Evolutionary conservation across 2,888 invertebrate genomes (phyloP), one percentile per base, ranked within the genome.

Genomic region (Lasioglossum figueresi): DNA sequence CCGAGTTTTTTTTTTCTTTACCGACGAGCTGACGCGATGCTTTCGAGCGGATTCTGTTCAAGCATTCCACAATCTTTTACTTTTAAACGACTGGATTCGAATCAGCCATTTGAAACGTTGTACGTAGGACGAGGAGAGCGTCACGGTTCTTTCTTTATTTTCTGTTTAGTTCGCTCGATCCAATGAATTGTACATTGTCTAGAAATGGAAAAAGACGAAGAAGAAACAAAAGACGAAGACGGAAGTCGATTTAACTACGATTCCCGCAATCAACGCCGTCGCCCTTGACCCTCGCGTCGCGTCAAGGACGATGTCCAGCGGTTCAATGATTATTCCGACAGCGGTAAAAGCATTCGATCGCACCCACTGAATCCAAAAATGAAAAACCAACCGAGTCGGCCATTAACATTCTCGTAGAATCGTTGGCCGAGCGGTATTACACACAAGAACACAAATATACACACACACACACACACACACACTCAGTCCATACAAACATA

Each of bases 51-150:
- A 27, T 63, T 63, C 31, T 31, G 63, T 63, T 63, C 63, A 90
- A 89, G 91, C 92, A 92, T 92, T 92, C 92, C 92, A 92, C 88
- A 86, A 83, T 82, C 63, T 85, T 37, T 90, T 88, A 83, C 37
- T 85, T 91, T 83, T 80, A 37, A 56, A 85, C 79, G 84, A 89
- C 84, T 76, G 84, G 83, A 88, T 83, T 63, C 56, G 63, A 80
- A 86, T 52, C 75, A 86, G 83, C 84, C 82, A 89, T 88, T 88
- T 77, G 83, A 74, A 79, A 63, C 16, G 48, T 88, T 85, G 84
- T 78, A 80, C 71, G 66, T 75, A 73, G 75, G 81, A 77, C 40
- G 82, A 80, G 68, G 37, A 79, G 68, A 59, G 88, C 77, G 52
- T 70, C 40, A 12, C 40, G 12, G 10, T 70, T n/a, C 40, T 70